phyloP scores from a whole-genome alignment of 53 echinoderm and acorn worm genomes.

The Echinarachnius parma region DNA sequence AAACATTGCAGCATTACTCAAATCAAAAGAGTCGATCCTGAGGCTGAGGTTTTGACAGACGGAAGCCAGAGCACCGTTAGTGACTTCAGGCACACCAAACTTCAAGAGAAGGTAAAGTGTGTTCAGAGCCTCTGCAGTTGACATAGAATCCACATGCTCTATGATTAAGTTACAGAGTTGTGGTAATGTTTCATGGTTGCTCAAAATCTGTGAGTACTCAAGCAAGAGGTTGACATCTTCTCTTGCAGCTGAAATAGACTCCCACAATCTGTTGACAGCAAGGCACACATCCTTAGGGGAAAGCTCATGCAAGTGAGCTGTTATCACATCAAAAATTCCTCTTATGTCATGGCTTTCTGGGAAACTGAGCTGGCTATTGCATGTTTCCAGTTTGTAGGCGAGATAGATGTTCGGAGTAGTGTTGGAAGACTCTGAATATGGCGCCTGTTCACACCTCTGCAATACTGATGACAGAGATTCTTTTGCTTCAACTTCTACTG shows the following conservation, averaged over 20 bases:
- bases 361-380: too few species aligned
- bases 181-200: conserved; percentile 14
- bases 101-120: conserved; percentile 17
- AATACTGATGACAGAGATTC: too few species aligned
- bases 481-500: too few species aligned
- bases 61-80: not conserved
- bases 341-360: too few species aligned
- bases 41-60: not conserved
- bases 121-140: conserved; percentile 21
- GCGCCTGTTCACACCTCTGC: too few species aligned
- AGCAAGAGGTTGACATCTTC: conserved; percentile 4
- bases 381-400: too few species aligned
- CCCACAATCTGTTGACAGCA: conserved; percentile 24
- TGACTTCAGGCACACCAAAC: conserved; percentile 24
- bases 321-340: not conserved
- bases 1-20: conserved; percentile 22
- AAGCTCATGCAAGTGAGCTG: not conserved
- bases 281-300: conserved; percentile 11
- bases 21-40: not conserved
- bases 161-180: conserved; percentile 10
- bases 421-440: too few species aligned
- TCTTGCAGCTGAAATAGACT: conserved; percentile 14
- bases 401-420: too few species aligned
- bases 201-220: conserved; percentile 4
- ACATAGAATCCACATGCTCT: conserved; percentile 15